Conservation (phyloP, 1,140 invertebrate genomes). For the Drosophila arawakana region DNA sequence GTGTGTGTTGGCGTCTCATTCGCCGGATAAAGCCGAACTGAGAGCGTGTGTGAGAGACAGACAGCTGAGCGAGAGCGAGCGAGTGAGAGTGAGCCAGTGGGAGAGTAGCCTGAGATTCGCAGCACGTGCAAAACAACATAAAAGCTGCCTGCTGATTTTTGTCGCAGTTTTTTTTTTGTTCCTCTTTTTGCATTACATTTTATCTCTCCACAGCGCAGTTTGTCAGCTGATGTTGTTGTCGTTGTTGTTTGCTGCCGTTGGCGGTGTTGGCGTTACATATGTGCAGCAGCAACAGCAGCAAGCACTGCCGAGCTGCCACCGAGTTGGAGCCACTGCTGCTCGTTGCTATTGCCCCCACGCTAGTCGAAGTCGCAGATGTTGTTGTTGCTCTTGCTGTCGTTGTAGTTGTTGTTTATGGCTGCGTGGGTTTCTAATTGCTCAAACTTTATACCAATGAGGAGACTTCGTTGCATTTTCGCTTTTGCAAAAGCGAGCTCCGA, state of each 20-base stretch:
- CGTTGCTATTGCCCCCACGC: conserved; percentile 12
- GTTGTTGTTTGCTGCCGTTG: not conserved
- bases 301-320: conserved; percentile 23
- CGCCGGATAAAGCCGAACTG: conserved; percentile 65
- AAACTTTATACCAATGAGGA: conserved; percentile 82
- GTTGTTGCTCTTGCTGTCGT: conserved; percentile 15
- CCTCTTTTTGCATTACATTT: conserved; percentile 36
- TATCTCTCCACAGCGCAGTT: conserved; percentile 52
- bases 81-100: conserved; percentile 22
- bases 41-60: conserved; percentile 13
- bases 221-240: conserved; percentile 52
- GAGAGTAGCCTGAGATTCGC: conserved; percentile 33
- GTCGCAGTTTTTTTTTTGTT: conserved; percentile 26
- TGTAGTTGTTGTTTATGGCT: conserved; percentile 79
- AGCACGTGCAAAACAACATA: conserved; percentile 71
- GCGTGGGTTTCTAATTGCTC: conserved; percentile 84
- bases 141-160: conserved; percentile 52
- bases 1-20: conserved; percentile 73
- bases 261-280: conserved; percentile 25
- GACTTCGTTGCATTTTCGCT: conserved; percentile 78
- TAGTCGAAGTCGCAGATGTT: conserved; percentile 56
- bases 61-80: conserved; percentile 20
- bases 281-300: conserved; percentile 18
- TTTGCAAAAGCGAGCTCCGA: conserved; percentile 69
- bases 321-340: conserved; percentile 13